These are phyloP conservation scores for Anthoscopus minutus DNA, from an alignment of 2,113 vertebrate species.

Conservation along the genomic window DNA sequence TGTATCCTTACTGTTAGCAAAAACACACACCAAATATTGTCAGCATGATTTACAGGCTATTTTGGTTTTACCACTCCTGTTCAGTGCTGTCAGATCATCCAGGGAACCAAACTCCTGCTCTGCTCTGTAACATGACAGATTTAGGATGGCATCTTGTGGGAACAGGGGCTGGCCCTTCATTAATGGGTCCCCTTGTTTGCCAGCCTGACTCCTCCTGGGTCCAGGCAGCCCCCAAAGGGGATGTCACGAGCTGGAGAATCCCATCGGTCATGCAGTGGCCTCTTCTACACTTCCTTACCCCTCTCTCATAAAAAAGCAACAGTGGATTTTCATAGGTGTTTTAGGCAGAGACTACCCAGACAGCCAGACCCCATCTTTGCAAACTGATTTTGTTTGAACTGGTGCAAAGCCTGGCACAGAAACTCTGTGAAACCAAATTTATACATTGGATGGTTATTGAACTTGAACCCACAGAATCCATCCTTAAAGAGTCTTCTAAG, in stretches of 20 bases:
- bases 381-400: neutral
- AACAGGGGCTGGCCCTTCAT: neutral
- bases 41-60: neutral
- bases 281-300: neutral
- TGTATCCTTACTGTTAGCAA: neutral
- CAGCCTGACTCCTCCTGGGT: neutral
- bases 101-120: neutral
- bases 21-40: neutral
- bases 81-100: neutral
- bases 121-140: neutral
- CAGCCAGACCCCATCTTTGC: neutral
- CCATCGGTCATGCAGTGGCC: neutral
- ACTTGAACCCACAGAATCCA: neutral
- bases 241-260: neutral
- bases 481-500: neutral
- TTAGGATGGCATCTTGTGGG: neutral
- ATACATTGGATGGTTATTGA: neutral
- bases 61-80: neutral
- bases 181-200: neutral
- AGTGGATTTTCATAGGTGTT: neutral
- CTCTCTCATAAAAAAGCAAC: neutral
- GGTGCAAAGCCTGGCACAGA: neutral
- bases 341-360: neutral
- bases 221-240: neutral
- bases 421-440: neutral